These are phyloP conservation scores for Charanyca ferruginea DNA, from an alignment of 2,888 invertebrate genomes.

Conservation along the genomic window DNA sequence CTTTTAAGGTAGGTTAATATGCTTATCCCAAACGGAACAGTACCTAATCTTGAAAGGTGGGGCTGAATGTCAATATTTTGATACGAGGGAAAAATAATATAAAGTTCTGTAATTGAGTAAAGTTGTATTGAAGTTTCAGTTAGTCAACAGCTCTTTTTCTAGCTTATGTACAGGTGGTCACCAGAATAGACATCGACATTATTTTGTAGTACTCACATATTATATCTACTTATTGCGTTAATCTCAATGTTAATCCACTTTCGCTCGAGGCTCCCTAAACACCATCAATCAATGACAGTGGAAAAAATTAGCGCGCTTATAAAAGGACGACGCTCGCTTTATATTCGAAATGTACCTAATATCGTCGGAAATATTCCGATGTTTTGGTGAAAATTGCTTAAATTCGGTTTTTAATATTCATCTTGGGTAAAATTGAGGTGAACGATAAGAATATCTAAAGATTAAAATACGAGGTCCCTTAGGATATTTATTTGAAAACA, in stretches of 20 bases:
- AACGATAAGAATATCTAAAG: slow-evolving; percentile 12
- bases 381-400: slow-evolving; percentile 54
- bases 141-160: background rate
- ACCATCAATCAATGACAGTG: slow-evolving; percentile 80
- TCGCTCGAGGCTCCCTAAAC: slow-evolving; percentile 52
- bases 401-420: slow-evolving; percentile 35
- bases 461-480: slow-evolving; percentile 19
- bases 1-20: slow-evolving; percentile 18
- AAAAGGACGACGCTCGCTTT: slow-evolving; percentile 55
- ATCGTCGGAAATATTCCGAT: slow-evolving; percentile 53
- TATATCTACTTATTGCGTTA: slow-evolving; percentile 28
- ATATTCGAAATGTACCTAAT: slow-evolving; percentile 59
- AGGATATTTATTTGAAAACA: slow-evolving; percentile 8
- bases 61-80: background rate
- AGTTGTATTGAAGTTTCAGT: background rate
- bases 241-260: slow-evolving; percentile 59
- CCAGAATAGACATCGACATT: background rate
- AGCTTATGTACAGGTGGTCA: background rate
- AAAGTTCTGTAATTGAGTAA: background rate
- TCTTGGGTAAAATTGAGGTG: slow-evolving; percentile 29
- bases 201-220: background rate
- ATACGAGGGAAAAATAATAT: background rate
- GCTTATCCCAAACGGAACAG: no score
- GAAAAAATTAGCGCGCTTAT: slow-evolving; percentile 69
- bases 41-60: background rate